These are phyloP conservation scores for Prietella phreatophila DNA, from an alignment of 2,113 vertebrate genomes.

Conservation along the genomic window DNA sequence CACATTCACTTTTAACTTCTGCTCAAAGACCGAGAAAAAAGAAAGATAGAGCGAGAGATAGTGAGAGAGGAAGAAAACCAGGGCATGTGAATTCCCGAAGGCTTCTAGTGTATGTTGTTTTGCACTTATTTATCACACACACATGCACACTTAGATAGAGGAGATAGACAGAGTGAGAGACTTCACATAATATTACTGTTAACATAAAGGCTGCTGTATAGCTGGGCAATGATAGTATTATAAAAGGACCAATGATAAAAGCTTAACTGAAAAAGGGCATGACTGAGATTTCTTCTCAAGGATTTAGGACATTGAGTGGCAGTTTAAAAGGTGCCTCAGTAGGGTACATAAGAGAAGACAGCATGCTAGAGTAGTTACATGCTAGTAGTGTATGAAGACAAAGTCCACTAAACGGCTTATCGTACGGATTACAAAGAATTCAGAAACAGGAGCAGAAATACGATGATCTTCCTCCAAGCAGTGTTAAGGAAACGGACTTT, in stretches of 20 bases:
- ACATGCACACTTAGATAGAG: conserved; percentile 37
- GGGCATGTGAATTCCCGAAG: conserved; percentile 74
- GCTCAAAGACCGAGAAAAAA: conserved; percentile 43
- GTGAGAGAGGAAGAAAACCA: conserved; percentile 60
- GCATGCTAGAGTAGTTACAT: neutral
- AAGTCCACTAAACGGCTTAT: conserved; percentile 38
- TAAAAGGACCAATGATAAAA: conserved; percentile 2
- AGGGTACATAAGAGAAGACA: neutral
- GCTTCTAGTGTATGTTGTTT: conserved; percentile 70
- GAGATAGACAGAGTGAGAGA: conserved; percentile 30
- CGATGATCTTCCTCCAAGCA: conserved; percentile 76
- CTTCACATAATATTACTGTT: conserved; percentile 31
- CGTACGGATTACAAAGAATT: conserved; percentile 31
- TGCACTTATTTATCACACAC: conserved; percentile 69
- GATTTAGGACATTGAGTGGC: conserved; percentile 23
- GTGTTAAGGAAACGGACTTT: conserved; percentile 72
- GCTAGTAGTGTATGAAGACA: neutral
- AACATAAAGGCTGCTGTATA: conserved; percentile 21
- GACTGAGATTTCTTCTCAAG: neutral
- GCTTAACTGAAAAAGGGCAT: neutral
- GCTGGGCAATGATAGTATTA: neutral
- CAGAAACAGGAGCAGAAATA: conserved; percentile 50
- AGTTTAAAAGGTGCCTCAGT: conserved; percentile 26
- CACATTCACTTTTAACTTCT: conserved; percentile 35
- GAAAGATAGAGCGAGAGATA: conserved; percentile 27